Conservation (phyloP, 1,140 invertebrate species). For the Ectropis grisescens region DNA sequence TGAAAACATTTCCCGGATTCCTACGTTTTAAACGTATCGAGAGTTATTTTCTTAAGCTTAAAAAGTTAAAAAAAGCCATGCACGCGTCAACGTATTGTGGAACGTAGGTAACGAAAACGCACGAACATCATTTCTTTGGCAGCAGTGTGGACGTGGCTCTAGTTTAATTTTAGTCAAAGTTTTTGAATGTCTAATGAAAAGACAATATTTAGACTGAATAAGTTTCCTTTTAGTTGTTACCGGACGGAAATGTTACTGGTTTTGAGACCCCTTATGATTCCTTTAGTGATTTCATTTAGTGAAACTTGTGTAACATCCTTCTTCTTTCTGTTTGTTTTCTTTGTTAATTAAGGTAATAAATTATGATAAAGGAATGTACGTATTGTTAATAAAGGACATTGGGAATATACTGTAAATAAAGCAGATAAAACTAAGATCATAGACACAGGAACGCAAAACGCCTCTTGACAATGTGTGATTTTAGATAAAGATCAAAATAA, state of each 20-base stretch:
- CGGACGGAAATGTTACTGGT: conserved; percentile 3
- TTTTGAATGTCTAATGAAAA: conserved; percentile 46
- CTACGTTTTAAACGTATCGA: too few relatives aligned
- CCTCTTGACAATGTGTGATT: conserved; percentile 35
- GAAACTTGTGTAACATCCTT: conserved; percentile 12
- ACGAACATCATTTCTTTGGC: too few relatives aligned
- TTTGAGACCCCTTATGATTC: conserved; percentile 16
- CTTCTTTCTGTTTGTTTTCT: conserved; percentile 28
- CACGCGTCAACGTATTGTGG: too few relatives aligned
- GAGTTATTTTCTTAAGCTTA: too few relatives aligned
- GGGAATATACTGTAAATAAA: conserved; percentile 6
- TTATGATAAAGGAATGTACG: conserved; percentile 32
- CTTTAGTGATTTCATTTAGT: conserved; percentile 20
- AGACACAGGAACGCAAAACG: conserved; percentile 6
- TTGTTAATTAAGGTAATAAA: conserved; percentile 40
- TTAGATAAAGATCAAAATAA: conserved; percentile 38
- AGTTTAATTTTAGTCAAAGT: conserved; percentile 43
- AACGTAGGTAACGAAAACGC: too few relatives aligned
- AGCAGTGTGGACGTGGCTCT: too few relatives aligned
- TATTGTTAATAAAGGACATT: conserved; percentile 23
- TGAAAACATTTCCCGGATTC: too few relatives aligned
- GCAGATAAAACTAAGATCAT: conserved; percentile 9
- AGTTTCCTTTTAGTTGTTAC: conserved; percentile 40
- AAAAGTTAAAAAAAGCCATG: too few relatives aligned
- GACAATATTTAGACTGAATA: conserved; percentile 59